A percentile compares a stretch with the other conserved stretches of the same genome.
phyloP scores from a whole-genome alignment of 1,140 invertebrate genomes.

The Hestina assimilis region DNA sequence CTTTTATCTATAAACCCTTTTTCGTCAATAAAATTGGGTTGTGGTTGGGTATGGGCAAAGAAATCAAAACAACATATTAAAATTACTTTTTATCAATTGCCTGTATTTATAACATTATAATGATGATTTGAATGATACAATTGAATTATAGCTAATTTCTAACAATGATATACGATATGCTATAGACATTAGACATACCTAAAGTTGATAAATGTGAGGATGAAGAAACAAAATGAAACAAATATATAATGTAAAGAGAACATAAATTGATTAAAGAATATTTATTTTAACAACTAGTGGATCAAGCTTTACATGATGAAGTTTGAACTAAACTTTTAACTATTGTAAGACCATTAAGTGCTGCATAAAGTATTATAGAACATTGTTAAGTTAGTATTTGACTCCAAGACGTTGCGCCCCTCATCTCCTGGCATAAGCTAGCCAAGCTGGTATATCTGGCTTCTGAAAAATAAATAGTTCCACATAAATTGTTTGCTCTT shows the following conservation, averaged over 20 bases:
- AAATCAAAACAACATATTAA: slow-evolving; percentile 54
- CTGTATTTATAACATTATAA: slow-evolving; percentile 71
- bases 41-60: not conserved
- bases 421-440: slow-evolving; percentile 70
- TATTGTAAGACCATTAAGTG: slow-evolving; percentile 15
- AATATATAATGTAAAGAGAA: too few relatives aligned
- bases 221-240: too few relatives aligned
- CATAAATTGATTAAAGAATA: not conserved
- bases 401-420: slow-evolving; percentile 37
- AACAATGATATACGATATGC: slow-evolving; percentile 4
- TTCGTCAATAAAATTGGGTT: too few relatives aligned
- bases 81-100: slow-evolving; percentile 70
- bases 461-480: slow-evolving; percentile 46
- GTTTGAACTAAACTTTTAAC: not conserved
- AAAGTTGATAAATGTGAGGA: too few relatives aligned
- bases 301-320: not conserved
- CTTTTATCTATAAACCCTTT: too few relatives aligned
- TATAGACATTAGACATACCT: not conserved
- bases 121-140: slow-evolving; percentile 37
- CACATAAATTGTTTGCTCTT: not conserved
- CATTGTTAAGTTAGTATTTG: slow-evolving; percentile 19
- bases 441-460: slow-evolving; percentile 66
- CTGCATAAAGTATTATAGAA: slow-evolving; percentile 11
- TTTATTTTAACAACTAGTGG: not conserved
- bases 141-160: slow-evolving; percentile 9